Evolutionary conservation across 2,888 invertebrate genomes (phyloP).

Genomic region (Epirrita christyi): DNA sequence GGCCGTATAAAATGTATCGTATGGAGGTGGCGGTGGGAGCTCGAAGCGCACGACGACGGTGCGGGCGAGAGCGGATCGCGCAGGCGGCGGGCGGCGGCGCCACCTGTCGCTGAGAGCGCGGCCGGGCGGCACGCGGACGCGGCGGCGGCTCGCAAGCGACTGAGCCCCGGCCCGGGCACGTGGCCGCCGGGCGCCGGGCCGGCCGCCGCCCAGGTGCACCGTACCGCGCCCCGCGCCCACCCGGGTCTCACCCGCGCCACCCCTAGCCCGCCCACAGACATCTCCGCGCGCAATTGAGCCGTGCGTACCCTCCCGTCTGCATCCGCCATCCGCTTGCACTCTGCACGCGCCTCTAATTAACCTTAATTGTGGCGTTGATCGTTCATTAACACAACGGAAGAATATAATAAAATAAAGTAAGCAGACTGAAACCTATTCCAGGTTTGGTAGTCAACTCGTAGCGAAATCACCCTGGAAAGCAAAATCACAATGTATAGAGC

Average conservation of each 20-base stretch:
- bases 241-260: constrained; percentile 28
- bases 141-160: constrained; percentile 64
- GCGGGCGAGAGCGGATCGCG: constrained; percentile 59
- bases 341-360: constrained; percentile 22
- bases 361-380: constrained; percentile 33
- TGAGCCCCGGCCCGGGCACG: constrained; percentile 72
- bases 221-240: constrained; percentile 54
- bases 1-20: constrained; percentile 53
- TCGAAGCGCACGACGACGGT: constrained; percentile 38
- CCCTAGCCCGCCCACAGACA: constrained; percentile 32
- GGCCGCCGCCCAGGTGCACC: constrained; percentile 79
- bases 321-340: constrained; percentile 39
- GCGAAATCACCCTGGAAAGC: no score
- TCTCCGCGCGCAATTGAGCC: constrained; percentile 34
- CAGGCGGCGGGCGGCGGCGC: constrained; percentile 73
- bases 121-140: constrained; percentile 43
- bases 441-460: no score
- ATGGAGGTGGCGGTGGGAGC: constrained; percentile 28
- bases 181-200: constrained; percentile 62
- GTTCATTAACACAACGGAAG: constrained; percentile 21
- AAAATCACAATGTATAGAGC: no score
- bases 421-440: no score
- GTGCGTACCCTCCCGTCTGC: constrained; percentile 38
- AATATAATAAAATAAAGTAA: constrained; percentile 6
- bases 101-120: constrained; percentile 67